Conservation (phyloP, 2,113 vertebrate species). For the Elgaria multicarinata region DNA sequence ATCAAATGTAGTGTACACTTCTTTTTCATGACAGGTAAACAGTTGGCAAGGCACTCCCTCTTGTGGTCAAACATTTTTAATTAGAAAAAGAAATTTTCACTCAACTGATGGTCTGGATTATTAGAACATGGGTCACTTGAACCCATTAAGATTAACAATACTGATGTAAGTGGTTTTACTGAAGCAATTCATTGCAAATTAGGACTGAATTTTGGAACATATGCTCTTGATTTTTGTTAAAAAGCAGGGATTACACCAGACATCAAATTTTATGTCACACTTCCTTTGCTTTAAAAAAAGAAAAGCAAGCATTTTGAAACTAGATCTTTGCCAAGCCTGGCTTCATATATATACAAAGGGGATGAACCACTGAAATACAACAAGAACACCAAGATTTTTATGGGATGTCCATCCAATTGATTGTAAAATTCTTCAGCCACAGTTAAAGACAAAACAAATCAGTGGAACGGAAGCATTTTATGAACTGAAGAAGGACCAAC, state of each 20-base stretch:
- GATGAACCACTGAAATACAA: constrained; percentile 21
- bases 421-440: background rate
- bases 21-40: constrained; percentile 72
- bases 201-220: constrained; percentile 57
- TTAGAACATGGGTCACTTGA: constrained; percentile 66
- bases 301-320: constrained; percentile 1
- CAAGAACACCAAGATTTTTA: background rate
- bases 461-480: constrained; percentile 15
- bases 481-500: background rate
- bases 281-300: constrained; percentile 36
- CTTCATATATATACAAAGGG: background rate
- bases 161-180: constrained; percentile 65
- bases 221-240: constrained; percentile 66
- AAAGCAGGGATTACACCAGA: constrained; percentile 46
- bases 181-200: constrained; percentile 71
- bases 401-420: constrained; percentile 14
- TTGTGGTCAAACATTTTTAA: constrained; percentile 88
- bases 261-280: constrained; percentile 46
- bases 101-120: constrained; percentile 48
- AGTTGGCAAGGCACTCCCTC: constrained; percentile 96
- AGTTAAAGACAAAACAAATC: constrained; percentile 19
- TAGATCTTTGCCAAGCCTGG: background rate
- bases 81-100: constrained; percentile 60
- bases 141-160: constrained; percentile 72
- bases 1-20: background rate